Percentiles rank a stretch among this genome's conserved stretches.
These are phyloP conservation scores for Anneissia japonica DNA, from an alignment of 35 echinoderm and acorn worm species.

Conservation along the genomic window DNA sequence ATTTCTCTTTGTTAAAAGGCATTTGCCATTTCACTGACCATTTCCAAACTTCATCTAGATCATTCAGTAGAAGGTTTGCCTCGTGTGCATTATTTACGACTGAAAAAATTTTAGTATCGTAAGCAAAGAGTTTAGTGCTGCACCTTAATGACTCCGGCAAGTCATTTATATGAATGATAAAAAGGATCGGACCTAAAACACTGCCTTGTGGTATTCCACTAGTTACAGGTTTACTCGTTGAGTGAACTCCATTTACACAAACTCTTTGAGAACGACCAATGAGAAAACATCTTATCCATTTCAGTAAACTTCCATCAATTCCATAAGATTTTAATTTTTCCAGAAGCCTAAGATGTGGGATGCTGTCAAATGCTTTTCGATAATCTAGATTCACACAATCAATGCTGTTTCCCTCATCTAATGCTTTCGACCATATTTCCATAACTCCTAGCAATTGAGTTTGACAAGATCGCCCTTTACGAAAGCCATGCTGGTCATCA, in stretches of 20 bases:
- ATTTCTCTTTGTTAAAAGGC: no score
- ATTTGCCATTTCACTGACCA: no score
- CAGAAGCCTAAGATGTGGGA: constrained; percentile 16
- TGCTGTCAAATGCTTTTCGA: constrained; percentile 24
- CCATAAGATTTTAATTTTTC: constrained; percentile 19
- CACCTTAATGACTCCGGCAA: no score
- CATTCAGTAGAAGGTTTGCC: no score
- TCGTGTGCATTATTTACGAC: neutral
- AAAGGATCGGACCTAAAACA: constrained; percentile 36
- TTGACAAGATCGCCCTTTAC: constrained; percentile 4
- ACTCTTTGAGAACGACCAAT: neutral
- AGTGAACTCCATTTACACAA: constrained; percentile 48
- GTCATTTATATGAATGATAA: constrained; percentile 60
- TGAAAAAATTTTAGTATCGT: neutral
- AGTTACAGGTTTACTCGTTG: constrained; percentile 23
- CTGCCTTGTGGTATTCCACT: constrained; percentile 48
- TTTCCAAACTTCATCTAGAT: no score
- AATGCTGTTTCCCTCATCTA: constrained; percentile 6
- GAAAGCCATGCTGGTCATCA: constrained; percentile 39
- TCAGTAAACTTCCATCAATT: neutral
- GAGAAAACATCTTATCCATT: constrained; percentile 11
- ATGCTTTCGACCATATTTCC: neutral
- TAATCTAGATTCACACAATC: constrained; percentile 11
- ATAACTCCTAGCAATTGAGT: constrained; percentile 22
- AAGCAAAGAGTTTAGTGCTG: neutral